These are phyloP conservation scores for Galeopsomyia nigrocyanea DNA, from an alignment of 2,888 invertebrate species.

Conservation along the genomic window DNA sequence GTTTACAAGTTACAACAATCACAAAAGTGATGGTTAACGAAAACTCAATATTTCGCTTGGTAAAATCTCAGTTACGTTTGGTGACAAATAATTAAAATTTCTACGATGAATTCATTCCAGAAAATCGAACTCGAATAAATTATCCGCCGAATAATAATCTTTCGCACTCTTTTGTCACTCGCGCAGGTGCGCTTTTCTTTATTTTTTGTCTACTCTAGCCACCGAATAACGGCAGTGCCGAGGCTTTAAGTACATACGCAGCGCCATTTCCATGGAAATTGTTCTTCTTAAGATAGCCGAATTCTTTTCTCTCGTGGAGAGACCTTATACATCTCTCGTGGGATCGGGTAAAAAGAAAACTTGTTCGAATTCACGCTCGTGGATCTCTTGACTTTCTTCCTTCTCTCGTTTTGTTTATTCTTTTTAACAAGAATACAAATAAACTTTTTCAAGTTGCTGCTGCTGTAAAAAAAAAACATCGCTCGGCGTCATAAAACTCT, in stretches of 20 bases:
- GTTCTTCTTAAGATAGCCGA: conserved; percentile 42
- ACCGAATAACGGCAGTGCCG: conserved; percentile 31
- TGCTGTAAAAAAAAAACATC: too few relatives aligned
- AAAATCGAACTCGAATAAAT: too few relatives aligned
- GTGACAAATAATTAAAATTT: not conserved
- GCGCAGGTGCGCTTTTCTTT: conserved; percentile 18
- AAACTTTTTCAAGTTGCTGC: too few relatives aligned
- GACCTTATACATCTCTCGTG: conserved; percentile 30
- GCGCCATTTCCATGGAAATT: conserved; percentile 45
- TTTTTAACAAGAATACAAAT: not conserved
- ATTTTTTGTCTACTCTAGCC: not conserved
- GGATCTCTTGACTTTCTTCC: not conserved
- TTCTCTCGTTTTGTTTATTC: conserved; percentile 11
- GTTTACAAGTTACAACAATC: too few relatives aligned
- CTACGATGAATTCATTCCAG: too few relatives aligned
- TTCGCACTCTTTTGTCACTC: conserved; percentile 29
- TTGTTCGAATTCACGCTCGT: conserved; percentile 33
- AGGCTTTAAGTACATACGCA: conserved; percentile 29
- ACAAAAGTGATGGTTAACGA: too few relatives aligned
- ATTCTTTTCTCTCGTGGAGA: conserved; percentile 34
- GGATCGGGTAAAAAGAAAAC: conserved; percentile 35
- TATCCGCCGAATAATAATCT: conserved; percentile 27
- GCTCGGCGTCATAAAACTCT: too few relatives aligned
- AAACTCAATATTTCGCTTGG: too few relatives aligned
- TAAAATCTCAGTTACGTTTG: too few relatives aligned